Percentiles rank a stretch among this genome's conserved stretches.
These are phyloP conservation scores for Coracias cyanogaster DNA, from an alignment of 2,797 vertebrate species.

Conservation along the genomic window DNA sequence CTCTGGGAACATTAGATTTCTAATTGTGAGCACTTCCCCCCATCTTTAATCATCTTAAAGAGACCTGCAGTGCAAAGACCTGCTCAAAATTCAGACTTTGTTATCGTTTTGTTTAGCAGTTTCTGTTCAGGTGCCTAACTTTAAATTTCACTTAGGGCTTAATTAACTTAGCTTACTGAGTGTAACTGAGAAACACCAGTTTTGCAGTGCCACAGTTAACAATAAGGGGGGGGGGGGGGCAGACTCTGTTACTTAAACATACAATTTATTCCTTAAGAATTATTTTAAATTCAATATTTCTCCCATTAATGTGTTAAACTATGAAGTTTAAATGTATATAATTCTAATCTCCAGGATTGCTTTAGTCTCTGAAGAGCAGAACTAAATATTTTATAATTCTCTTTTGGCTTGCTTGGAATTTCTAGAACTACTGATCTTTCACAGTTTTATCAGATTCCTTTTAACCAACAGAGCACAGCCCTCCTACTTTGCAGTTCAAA, in stretches of 20 bases:
- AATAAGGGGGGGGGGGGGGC: rapidly evolving
- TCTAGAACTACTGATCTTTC: background rate
- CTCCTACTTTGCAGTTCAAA: background rate
- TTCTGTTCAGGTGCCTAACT: background rate
- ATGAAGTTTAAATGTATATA: background rate
- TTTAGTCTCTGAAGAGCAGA: background rate
- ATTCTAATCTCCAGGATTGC: background rate
- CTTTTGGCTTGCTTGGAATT: background rate
- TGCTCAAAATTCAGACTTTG: background rate
- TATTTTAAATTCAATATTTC: background rate
- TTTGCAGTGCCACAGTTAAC: background rate
- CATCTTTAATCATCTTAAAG: background rate
- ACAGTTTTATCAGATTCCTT: background rate
- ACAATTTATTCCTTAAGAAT: background rate
- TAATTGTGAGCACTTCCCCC: background rate
- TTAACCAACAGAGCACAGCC: background rate
- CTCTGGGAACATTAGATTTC: background rate
- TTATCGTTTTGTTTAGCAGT: background rate
- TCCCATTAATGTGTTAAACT: background rate
- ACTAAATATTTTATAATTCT: background rate
- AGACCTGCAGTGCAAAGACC: background rate
- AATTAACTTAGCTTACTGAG: background rate
- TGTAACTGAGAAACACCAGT: background rate
- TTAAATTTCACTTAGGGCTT: background rate
- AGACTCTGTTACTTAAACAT: background rate